Evolutionary conservation across 2,797 vertebrate species (phyloP).

Genomic region (Merluccius polli): DNA sequence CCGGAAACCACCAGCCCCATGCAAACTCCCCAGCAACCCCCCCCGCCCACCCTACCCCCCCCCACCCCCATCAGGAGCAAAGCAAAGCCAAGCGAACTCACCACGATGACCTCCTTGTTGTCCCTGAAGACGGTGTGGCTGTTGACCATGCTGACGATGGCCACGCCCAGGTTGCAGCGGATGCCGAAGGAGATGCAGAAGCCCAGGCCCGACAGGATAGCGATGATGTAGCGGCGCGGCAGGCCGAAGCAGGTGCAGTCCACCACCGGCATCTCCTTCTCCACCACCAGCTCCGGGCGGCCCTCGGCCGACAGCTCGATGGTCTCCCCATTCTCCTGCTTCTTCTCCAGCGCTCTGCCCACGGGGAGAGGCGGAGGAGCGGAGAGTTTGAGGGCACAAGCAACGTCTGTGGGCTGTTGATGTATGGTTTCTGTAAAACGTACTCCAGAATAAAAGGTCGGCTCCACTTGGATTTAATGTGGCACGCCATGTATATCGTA

Average conservation of each 20-base stretch:
- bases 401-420: no score
- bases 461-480: no score
- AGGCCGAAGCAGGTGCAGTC: slow-evolving; percentile 83
- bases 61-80: not conserved
- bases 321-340: slow-evolving; percentile 82
- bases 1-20: no score
- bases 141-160: slow-evolving; percentile 85
- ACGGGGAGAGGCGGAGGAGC: not conserved
- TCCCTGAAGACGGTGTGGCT: slow-evolving; percentile 72
- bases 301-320: slow-evolving; percentile 80
- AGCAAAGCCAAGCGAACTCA: slow-evolving; percentile 28
- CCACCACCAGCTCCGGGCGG: slow-evolving; percentile 59
- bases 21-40: no score
- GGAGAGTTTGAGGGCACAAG: no score
- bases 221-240: slow-evolving; percentile 81
- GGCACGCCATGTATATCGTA: no score
- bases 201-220: slow-evolving; percentile 78
- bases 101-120: slow-evolving; percentile 69
- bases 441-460: no score
- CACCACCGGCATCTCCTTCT: slow-evolving; percentile 66
- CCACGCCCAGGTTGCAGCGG: slow-evolving; percentile 83
- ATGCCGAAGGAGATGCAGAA: slow-evolving; percentile 88
- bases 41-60: not conserved
- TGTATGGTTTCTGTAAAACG: no score
- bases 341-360: slow-evolving; percentile 81